These are phyloP conservation scores for Panagrolaimus sp. DNA, from an alignment of 1,140 invertebrate genomes.

Conservation along the genomic window DNA sequence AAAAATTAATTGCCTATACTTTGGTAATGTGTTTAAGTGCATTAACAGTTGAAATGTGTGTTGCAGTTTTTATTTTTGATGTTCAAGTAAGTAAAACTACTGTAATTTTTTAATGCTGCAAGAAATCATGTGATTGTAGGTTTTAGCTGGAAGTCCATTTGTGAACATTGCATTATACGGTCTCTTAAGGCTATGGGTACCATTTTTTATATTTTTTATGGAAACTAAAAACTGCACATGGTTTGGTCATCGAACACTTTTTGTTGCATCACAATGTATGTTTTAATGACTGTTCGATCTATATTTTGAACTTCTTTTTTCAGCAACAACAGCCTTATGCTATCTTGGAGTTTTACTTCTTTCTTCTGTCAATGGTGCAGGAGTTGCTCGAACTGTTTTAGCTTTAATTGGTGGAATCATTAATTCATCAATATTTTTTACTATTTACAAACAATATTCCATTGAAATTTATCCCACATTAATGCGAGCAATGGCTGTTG, in stretches of 20 bases:
- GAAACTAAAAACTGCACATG: constrained; percentile 26
- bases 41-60: constrained; percentile 40
- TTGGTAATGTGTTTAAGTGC: constrained; percentile 43
- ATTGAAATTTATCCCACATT: constrained; percentile 46
- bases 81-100: constrained; percentile 36
- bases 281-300: no score
- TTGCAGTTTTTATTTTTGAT: constrained; percentile 42
- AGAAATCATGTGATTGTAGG: constrained; percentile 4
- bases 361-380: constrained; percentile 14
- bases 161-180: constrained; percentile 42
- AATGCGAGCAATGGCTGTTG: constrained; percentile 41
- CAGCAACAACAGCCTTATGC: constrained; percentile 27
- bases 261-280: constrained; percentile 40
- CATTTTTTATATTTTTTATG: constrained; percentile 40
- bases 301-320: no score
- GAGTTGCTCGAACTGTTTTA: constrained; percentile 40
- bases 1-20: constrained; percentile 35
- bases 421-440: constrained; percentile 48
- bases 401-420: constrained; percentile 39
- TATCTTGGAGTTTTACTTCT: constrained; percentile 25
- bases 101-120: neutral
- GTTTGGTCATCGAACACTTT: constrained; percentile 32
- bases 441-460: constrained; percentile 46
- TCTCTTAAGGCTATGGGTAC: constrained; percentile 35
- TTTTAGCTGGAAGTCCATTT: constrained; percentile 40